Conservation (phyloP, 2,113 vertebrate species). For the Bubo scandiacus region DNA sequence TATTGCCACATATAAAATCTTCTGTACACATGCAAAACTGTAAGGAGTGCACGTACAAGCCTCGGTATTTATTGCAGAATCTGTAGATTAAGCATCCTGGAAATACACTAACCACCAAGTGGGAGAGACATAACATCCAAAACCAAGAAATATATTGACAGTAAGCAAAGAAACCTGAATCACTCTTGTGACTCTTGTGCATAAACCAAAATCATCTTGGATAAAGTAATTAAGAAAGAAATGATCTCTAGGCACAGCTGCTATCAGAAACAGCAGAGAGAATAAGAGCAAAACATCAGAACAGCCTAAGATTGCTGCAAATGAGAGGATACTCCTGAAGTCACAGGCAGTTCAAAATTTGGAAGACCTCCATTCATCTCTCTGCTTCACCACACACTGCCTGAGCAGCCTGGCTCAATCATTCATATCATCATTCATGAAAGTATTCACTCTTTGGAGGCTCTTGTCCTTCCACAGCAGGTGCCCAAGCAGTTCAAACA, state of each 20-base stretch:
- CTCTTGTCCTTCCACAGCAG: background rate
- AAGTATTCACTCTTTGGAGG: background rate
- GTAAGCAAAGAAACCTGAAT: background rate
- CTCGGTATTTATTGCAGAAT: background rate
- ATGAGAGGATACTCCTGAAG: background rate
- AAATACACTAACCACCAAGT: background rate
- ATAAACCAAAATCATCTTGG: background rate
- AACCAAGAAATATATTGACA: background rate
- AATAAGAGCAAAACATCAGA: background rate
- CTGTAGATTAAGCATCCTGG: background rate
- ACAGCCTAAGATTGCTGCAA: accelerated
- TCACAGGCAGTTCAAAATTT: background rate
- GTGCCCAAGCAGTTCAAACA: background rate
- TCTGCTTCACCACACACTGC: background rate
- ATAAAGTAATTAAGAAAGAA: background rate
- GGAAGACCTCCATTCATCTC: background rate
- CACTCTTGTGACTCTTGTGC: background rate
- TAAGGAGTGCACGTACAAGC: background rate
- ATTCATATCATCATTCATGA: background rate
- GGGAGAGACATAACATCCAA: background rate
- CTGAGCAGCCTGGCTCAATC: background rate
- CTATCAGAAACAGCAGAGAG: background rate
- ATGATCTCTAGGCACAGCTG: background rate
- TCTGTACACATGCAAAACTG: background rate
- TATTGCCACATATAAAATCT: background rate